These are phyloP conservation scores for Drosophila lowei DNA, from an alignment of 1,140 invertebrate genomes.

Conservation along the genomic window DNA sequence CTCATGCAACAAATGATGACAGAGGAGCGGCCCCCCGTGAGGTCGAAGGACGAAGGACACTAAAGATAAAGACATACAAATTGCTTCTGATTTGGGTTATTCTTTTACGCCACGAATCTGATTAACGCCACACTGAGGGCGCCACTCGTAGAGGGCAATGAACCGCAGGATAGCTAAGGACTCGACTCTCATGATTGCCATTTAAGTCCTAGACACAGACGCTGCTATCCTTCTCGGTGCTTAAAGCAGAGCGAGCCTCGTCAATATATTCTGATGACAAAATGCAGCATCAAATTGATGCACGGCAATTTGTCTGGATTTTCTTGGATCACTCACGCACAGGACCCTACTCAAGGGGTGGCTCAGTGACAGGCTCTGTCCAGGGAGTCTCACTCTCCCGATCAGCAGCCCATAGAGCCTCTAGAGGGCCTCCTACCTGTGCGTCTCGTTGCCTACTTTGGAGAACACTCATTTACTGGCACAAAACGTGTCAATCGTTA, in stretches of 20 bases:
- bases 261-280: conserved; percentile 63
- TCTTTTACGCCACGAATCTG: conserved; percentile 9
- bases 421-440: no score
- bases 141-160: not conserved
- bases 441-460: no score
- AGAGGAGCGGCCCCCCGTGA: conserved; percentile 4
- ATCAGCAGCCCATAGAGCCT: not conserved
- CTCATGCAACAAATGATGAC: conserved; percentile 55
- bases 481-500: conserved; percentile 34
- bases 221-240: not conserved
- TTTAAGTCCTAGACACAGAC: not conserved
- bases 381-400: no score
- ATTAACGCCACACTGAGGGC: conserved; percentile 21
- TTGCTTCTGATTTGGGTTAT: conserved; percentile 10
- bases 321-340: conserved; percentile 14
- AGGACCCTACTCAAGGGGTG: not conserved
- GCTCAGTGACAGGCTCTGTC: not conserved
- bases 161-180: no score
- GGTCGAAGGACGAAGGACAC: conserved; percentile 13
- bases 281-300: conserved; percentile 66
- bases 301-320: conserved; percentile 66
- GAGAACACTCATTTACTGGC: no score
- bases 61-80: conserved; percentile 17
- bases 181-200: no score
- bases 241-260: conserved; percentile 32